Percentiles rank a stretch among this genome's conserved stretches.
These are phyloP conservation scores for Araneus ventricosus DNA, from an alignment of 1,140 invertebrate genomes.

Conservation along the genomic window DNA sequence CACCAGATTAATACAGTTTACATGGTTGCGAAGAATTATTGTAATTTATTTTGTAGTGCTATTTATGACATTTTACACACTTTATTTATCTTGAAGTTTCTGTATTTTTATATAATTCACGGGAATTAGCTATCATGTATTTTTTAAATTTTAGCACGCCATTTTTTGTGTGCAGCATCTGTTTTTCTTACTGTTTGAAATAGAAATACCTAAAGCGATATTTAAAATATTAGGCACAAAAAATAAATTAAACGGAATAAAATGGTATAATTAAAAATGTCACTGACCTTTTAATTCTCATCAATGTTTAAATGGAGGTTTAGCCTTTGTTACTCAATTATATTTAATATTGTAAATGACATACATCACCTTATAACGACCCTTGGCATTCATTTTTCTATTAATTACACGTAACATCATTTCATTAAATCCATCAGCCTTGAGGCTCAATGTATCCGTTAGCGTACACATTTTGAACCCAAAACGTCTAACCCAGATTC, in stretches of 20 bases:
- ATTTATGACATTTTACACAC: no score
- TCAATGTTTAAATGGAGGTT: slow-evolving; percentile 17
- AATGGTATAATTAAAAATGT: slow-evolving; percentile 29
- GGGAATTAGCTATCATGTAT: no score
- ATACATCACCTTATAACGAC: slow-evolving; percentile 48
- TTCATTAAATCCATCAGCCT: not conserved
- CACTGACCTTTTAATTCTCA: slow-evolving; percentile 39
- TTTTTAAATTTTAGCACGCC: no score
- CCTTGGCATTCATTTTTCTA: slow-evolving; percentile 1
- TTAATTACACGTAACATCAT: not conserved
- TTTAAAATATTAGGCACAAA: no score
- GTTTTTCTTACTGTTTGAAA: no score
- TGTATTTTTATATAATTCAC: no score
- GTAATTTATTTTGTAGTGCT: no score
- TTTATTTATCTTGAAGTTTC: no score
- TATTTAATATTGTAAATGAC: slow-evolving; percentile 26
- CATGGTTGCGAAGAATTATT: no score
- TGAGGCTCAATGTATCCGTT: not conserved
- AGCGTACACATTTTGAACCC: not conserved
- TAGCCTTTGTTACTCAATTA: not conserved
- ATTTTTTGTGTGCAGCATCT: no score
- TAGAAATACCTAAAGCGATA: no score
- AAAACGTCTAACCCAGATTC: not conserved
- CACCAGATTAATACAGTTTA: no score
- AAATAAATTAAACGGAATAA: not conserved